phyloP scores from a whole-genome alignment of 2,113 vertebrate species.

The Lycaon pictus region DNA sequence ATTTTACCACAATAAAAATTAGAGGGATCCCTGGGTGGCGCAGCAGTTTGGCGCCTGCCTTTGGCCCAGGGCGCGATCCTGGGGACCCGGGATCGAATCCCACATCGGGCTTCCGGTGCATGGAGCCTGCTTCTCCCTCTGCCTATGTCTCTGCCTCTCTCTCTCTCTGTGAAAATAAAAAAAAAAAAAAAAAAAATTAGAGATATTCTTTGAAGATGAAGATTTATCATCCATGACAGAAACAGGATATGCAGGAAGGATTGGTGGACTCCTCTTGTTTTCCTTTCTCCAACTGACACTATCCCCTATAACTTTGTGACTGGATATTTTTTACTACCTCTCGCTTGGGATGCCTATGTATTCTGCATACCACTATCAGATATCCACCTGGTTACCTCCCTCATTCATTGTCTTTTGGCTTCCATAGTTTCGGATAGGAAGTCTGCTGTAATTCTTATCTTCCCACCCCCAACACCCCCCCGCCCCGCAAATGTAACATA shows the following conservation, averaged over 20 bases:
- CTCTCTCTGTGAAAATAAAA: too few relatives aligned
- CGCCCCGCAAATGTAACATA: background rate
- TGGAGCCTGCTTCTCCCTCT: too few relatives aligned
- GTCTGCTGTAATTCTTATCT: background rate
- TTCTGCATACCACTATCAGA: background rate
- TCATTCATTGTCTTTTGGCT: conserved; percentile 13
- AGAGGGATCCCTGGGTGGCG: too few relatives aligned
- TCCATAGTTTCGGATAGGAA: background rate
- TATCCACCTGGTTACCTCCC: background rate
- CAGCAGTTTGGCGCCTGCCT: too few relatives aligned
- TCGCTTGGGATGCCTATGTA: background rate
- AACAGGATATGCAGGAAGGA: background rate
- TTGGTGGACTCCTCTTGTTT: background rate
- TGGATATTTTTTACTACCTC: background rate
- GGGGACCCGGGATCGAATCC: too few relatives aligned
- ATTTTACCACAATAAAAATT: conserved; percentile 30
- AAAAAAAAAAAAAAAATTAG: too few relatives aligned
- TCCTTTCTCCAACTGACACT: background rate
- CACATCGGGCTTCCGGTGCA: too few relatives aligned
- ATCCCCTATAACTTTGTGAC: background rate
- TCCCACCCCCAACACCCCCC: background rate
- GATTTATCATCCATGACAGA: background rate
- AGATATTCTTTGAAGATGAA: background rate
- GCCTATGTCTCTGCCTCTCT: too few relatives aligned
- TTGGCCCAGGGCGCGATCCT: too few relatives aligned